Evolutionary conservation across 1,140 invertebrate genomes (phyloP).

Genomic region (Megalopta genalis): DNA sequence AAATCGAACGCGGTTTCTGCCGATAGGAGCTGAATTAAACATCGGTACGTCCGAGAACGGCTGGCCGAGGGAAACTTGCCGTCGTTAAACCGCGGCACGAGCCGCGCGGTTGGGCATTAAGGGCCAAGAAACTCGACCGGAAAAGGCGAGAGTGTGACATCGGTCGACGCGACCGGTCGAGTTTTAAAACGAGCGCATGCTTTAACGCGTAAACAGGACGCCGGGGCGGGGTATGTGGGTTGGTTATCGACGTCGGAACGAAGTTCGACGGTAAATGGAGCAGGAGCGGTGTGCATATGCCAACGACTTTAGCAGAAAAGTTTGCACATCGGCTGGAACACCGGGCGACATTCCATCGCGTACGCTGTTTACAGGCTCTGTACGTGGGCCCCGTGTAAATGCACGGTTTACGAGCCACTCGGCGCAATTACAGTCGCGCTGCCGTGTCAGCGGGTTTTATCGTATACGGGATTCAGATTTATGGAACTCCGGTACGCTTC

Average conservation of each 20-base stretch:
- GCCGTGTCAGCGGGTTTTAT: slow-evolving; percentile 60
- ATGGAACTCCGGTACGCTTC: slow-evolving; percentile 11
- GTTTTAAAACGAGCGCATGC: neutral
- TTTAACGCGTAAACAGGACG: slow-evolving; percentile 16
- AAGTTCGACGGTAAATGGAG: slow-evolving; percentile 3
- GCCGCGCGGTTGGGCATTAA: neutral
- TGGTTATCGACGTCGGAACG: neutral
- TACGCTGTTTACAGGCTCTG: slow-evolving; percentile 27
- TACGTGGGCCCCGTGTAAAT: slow-evolving; percentile 55
- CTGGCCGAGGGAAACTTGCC: neutral
- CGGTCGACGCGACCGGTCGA: neutral
- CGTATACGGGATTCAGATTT: slow-evolving; percentile 53
- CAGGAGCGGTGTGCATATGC: neutral
- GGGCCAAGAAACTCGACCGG: neutral
- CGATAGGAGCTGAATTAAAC: too few relatives aligned
- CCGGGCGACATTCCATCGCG: slow-evolving; percentile 36
- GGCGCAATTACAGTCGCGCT: slow-evolving; percentile 55
- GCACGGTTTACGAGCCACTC: slow-evolving; percentile 58
- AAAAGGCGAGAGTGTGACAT: neutral
- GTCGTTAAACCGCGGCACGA: neutral
- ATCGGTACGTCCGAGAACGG: too few relatives aligned
- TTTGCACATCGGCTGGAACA: slow-evolving; percentile 18
- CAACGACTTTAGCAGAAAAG: slow-evolving; percentile 51
- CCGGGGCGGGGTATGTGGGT: neutral
- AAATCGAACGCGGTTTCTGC: too few relatives aligned